Evolutionary conservation across 2,888 invertebrate species (phyloP).

Genomic region (Cenopis cana): DNA sequence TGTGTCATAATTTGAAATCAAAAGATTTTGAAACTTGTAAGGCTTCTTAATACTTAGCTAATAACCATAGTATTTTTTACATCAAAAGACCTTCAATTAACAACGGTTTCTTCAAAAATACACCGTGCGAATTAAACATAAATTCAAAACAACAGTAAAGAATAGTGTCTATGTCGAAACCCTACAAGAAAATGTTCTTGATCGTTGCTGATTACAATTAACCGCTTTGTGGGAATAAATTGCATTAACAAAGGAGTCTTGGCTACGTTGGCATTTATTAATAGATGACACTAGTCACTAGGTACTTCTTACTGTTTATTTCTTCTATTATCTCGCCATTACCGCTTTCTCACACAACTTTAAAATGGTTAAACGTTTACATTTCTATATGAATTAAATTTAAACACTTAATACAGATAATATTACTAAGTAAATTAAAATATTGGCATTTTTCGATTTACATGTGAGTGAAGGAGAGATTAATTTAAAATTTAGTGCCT

Average conservation of each 20-base stretch:
- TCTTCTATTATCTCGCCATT: background rate
- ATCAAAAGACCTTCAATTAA: constrained; percentile 29
- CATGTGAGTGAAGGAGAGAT: too few species aligned
- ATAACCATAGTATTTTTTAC: constrained; percentile 15
- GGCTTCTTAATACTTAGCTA: background rate
- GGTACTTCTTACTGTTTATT: constrained; percentile 45
- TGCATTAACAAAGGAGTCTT: constrained; percentile 76
- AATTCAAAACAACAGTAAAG: constrained; percentile 47
- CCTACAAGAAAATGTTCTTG: constrained; percentile 67
- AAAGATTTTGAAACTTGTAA: too few species aligned
- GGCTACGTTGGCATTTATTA: constrained; percentile 53
- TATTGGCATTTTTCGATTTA: too few species aligned
- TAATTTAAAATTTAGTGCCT: background rate
- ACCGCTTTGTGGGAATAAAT: constrained; percentile 75
- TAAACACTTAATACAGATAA: too few species aligned
- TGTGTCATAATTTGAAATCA: too few species aligned
- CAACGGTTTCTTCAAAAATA: constrained; percentile 41
- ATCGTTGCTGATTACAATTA: constrained; percentile 72
- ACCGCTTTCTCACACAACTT: background rate
- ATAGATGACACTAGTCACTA: constrained; percentile 59
- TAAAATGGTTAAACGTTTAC: too few species aligned
- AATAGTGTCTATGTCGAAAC: constrained; percentile 63
- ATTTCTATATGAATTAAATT: too few species aligned
- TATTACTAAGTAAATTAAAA: too few species aligned
- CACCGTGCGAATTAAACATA: constrained; percentile 49